Conservation (phyloP, 2,113 vertebrate genomes). For the Paratilapia polleni region DNA sequence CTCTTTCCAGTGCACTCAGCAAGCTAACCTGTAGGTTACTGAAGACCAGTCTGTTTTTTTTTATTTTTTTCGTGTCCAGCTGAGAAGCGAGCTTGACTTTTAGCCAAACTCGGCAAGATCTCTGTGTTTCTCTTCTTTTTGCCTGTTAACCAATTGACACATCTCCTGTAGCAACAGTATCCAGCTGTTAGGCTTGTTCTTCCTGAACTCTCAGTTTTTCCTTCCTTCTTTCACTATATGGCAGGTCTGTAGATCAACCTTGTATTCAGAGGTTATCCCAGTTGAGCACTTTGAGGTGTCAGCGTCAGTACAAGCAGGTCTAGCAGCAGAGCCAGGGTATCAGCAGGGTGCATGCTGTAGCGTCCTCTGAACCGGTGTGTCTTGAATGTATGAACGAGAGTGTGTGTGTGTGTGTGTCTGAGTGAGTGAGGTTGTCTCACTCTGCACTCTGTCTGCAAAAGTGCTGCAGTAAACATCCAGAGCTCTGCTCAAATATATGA, state of each 20-base stretch:
- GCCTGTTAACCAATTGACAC: conserved; percentile 23
- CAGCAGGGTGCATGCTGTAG: conserved; percentile 80
- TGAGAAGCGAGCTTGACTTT: conserved; percentile 30
- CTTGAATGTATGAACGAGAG: conserved; percentile 57
- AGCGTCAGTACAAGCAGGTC: conserved; percentile 78
- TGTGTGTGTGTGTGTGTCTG: conserved; percentile 58
- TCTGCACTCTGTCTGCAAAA: conserved; percentile 77
- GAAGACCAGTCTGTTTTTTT: conserved; percentile 14
- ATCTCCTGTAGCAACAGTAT: conserved; percentile 25
- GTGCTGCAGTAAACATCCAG: conserved; percentile 87
- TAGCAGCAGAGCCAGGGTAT: conserved; percentile 54
- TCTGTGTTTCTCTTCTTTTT: conserved; percentile 9
- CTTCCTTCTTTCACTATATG: background rate
- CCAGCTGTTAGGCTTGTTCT: conserved; percentile 17
- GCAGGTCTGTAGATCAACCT: background rate
- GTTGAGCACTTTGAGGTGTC: conserved; percentile 79
- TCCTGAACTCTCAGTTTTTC: conserved; percentile 16
- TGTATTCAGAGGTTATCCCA: conserved; percentile 75
- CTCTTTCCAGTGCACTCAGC: background rate
- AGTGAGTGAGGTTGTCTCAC: conserved; percentile 43
- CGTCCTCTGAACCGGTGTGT: conserved; percentile 50
- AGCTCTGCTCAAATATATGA: conserved; percentile 77
- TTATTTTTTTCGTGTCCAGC: background rate
- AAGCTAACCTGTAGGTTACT: background rate
- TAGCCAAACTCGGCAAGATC: conserved; percentile 16